Base-by-base conservation (phyloP, 1,140 invertebrate species). In the Glomeris maerens region DNA sequence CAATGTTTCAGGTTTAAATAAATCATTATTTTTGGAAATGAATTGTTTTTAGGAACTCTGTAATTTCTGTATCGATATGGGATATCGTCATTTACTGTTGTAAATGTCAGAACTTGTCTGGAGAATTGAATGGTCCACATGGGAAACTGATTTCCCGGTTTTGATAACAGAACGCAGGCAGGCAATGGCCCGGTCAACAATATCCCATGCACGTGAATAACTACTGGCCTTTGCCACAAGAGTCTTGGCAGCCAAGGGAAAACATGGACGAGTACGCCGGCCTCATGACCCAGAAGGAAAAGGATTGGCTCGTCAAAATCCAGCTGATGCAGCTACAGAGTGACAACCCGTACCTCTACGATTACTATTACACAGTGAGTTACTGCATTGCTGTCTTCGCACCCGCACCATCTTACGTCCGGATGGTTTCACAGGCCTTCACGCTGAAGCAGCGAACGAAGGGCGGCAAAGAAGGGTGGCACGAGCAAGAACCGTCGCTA, bases 271-370 rank as follows among this genome's bases (percentile, higher is more conserved):
- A 87, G 59, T 91, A 90, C 63, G 79, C 81, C 3, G 88, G 87
- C 22, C 67, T 94, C 2, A 95, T 96, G 90, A 89, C 83, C 31
- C 76, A 77, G 53, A 74, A 80, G 36, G 90, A 95, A 60, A 94
- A 93, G 61, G 86, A 91, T 52, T 92, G 89, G 87, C 71, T 95
- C 1, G 79, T 89, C 42, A 90, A 90, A 62, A 93, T 95, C 60
- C 90, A 94, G 65, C 69, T 91, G 57, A 66, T 91, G 50, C 89
- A 93, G 64, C 69, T 94, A 0, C 64, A 71, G 53, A 67, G 66
- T 42, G 64, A 70, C 38, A 70, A 72, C 53, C 70, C 70, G 5
- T 71, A 70, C 56, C 55, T 69, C 23, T 67, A 72, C 60, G 70
- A 74, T 55, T 74, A 67, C 55, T 72, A 74, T 57, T 71, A 67